phyloP scores from a whole-genome alignment of 2,797 vertebrate species.

The Strix occidentalis region DNA sequence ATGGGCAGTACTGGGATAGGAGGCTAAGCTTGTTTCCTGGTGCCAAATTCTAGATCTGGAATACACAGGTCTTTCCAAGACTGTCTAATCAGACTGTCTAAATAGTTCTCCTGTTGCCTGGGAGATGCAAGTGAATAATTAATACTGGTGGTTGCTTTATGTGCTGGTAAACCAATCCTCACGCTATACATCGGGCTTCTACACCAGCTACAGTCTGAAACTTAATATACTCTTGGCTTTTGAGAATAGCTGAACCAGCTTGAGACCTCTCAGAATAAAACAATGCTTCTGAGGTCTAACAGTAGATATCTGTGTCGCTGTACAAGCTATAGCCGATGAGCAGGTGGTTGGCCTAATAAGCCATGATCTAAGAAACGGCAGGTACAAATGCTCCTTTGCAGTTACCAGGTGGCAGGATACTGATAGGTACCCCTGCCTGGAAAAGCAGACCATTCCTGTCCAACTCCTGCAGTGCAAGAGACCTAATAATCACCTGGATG shows the following conservation, averaged over 20 bases:
- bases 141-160: neutral
- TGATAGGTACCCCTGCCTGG: neutral
- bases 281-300: neutral
- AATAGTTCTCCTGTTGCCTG: neutral
- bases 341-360: neutral
- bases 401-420: neutral
- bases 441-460: neutral
- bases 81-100: neutral
- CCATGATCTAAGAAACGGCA: neutral
- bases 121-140: conserved; percentile 52
- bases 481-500: neutral
- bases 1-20: neutral
- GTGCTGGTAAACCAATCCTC: conserved; percentile 19
- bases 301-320: neutral
- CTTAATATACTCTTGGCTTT: neutral
- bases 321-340: neutral
- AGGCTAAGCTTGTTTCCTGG: neutral
- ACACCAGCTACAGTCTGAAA: conserved; percentile 10
- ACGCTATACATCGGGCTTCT: neutral
- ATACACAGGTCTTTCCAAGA: neutral
- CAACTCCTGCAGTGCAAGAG: neutral
- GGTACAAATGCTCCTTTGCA: neutral
- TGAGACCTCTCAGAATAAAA: neutral
- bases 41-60: neutral
- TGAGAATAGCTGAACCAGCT: neutral